Base-by-base conservation (phyloP, 2,797 vertebrate genomes). In the Melanotaenia boesemani region DNA sequence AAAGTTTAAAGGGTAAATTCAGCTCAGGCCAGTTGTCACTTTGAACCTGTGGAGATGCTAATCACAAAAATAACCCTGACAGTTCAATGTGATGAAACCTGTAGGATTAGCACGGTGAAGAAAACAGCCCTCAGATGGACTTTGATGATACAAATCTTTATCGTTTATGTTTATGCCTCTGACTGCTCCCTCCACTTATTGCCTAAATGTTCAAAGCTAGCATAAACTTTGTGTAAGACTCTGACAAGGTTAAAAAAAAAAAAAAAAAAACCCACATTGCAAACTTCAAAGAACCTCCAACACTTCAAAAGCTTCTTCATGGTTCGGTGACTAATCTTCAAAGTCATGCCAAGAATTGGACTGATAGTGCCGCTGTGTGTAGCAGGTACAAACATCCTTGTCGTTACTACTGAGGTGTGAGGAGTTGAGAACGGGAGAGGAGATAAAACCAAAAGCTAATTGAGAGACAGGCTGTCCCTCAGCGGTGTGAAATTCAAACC, bases 391-490 rank as follows among this genome's bases (percentile, higher is more conserved):
- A 91, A 91, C 89, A 88, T 83, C 72, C 84, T 72, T 70, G 84
- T 85, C 83, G 58, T 71, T 46, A 65, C 52, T 72, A 66, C 76
- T 70, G 85, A 91, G 84, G 76, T 88, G 88, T 80, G 85, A 88
- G 87, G 69, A 37, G 82, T 34, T 66, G 83, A 82, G 85, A 83
- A 72, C 82, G 62, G 71, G 59, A 89, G 76, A 74, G 65, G 70
- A 84, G 87, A 91, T 89, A 87, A 88, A 85, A 80, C 71, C 55
- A 44, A 79, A 61, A 78, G 87, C 87, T 93, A 94, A 94, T 92
- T 94, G 92, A 93, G 92, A 92, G 84, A 86, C 88, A 92, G 89
- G 81, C 89, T 80, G 80, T 88, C 84, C 84, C 72, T 84, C 41
- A 70, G 76, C 76, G 59, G 75, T 74, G 83, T 70, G 83, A 82